Percentiles rank a stretch among this genome's conserved stretches.
Evolutionary conservation across 2,797 vertebrate genomes (phyloP).

Genomic region (Ptychadena robeensis): DNA sequence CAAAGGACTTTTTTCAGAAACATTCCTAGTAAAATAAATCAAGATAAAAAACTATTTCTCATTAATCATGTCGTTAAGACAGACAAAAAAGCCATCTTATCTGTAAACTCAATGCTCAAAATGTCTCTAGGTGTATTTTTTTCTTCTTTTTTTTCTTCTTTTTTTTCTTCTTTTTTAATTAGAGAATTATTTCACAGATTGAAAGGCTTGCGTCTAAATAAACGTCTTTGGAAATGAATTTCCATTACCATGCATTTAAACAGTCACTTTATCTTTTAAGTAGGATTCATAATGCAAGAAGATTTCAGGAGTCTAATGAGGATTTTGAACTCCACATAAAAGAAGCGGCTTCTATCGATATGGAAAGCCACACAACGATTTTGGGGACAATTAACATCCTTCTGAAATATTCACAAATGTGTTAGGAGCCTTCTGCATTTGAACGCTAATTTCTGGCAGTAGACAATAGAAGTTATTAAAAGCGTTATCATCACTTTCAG

Average conservation of each 20-base stretch:
- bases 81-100: conserved; percentile 24
- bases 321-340: conserved; percentile 53
- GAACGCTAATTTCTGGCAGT: conserved; percentile 42
- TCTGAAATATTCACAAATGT: conserved; percentile 51
- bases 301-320: conserved; percentile 48
- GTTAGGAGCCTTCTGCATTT: conserved; percentile 36
- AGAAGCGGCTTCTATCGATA: conserved; percentile 49
- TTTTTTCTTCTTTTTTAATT: conserved; percentile 17
- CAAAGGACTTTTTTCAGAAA: no score
- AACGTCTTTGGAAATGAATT: conserved; percentile 43
- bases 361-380: conserved; percentile 32
- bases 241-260: conserved; percentile 52
- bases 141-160: conserved; percentile 4
- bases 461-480: conserved; percentile 53
- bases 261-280: conserved; percentile 46
- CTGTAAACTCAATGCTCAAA: neutral
- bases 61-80: neutral
- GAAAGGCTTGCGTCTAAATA: conserved; percentile 35
- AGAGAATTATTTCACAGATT: conserved; percentile 19
- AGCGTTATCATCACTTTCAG: conserved; percentile 45
- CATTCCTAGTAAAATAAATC: neutral
- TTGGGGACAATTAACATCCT: conserved; percentile 52
- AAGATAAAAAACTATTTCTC: neutral
- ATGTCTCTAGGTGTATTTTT: conserved; percentile 9
- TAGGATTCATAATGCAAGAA: conserved; percentile 34